phyloP scores from a whole-genome alignment of 2,888 invertebrate genomes.

The Gandaritis pyraliata region DNA sequence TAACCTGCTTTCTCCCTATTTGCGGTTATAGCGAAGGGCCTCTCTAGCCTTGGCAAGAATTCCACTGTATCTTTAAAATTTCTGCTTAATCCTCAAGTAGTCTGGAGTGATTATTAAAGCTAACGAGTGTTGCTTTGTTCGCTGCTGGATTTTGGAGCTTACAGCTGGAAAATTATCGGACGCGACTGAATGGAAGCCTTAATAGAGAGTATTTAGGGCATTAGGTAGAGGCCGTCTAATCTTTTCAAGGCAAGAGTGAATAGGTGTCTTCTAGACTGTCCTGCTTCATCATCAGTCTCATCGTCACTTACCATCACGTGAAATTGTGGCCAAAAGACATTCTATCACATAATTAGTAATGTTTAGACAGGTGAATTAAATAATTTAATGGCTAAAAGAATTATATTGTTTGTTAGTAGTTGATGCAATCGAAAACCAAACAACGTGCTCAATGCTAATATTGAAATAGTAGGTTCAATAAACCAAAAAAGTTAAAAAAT shows the following conservation, averaged over 20 bases:
- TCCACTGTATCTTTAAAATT: conserved; percentile 78
- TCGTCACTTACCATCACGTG: too few relatives aligned
- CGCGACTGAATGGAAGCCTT: not conserved
- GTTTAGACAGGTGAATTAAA: too few relatives aligned
- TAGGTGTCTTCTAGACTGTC: too few relatives aligned
- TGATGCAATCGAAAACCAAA: too few relatives aligned
- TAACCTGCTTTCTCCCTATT: conserved; percentile 5
- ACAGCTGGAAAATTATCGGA: conserved; percentile 11
- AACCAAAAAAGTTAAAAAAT: conserved; percentile 9
- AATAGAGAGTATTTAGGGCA: not conserved
- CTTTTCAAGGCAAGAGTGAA: too few relatives aligned
- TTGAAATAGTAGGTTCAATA: not conserved
- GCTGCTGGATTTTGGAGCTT: conserved; percentile 30
- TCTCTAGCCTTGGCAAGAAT: conserved; percentile 77
- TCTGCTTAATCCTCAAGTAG: conserved; percentile 70
- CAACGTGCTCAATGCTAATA: too few relatives aligned
- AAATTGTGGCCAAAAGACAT: too few relatives aligned
- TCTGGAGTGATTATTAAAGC: conserved; percentile 74
- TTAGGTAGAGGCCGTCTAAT: too few relatives aligned
- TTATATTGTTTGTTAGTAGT: too few relatives aligned
- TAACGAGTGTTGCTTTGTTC: conserved; percentile 61
- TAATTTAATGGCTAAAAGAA: too few relatives aligned
- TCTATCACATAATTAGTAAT: too few relatives aligned
- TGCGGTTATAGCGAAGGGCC: conserved; percentile 56
- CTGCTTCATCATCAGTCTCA: too few relatives aligned